Evolutionary conservation across 1,140 invertebrate genomes (phyloP), one percentile per base, ranked within the genome.

Genomic region (Eufriesea mexicana): DNA sequence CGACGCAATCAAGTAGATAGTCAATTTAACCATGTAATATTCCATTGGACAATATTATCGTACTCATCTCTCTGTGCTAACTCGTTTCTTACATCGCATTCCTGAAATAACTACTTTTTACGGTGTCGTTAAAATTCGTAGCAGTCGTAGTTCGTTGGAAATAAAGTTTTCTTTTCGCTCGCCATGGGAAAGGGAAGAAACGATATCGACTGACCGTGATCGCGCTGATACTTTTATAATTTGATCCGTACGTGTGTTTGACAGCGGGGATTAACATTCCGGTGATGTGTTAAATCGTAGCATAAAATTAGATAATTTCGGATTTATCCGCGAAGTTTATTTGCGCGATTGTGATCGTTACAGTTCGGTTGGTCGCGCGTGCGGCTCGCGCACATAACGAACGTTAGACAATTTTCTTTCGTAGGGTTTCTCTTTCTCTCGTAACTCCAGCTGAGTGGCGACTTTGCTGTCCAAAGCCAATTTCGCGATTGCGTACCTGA

Each of bases 61-160:
- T 74, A 57, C 10, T 6, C 18, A 47, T 10, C 2, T 55, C 62
- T 73, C 55, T 16, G 28, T 14, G 25, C 10, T 55, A 66, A 66
- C 49, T 20, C 20, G 49, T 57, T 66, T 20, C 61, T 64, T 23
- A 12, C 8, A 25, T 20, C 20, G 59, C 8, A 75, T 66, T 66
- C 71, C 61, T 20, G 66, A 75, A 81, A 76, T 76, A 81, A 35
- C 23, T n/a, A 12, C 49, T 51, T 62, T 68, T 72, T 72, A 79
- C 23, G 16, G 23, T 35, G 28, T 62, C 68, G 28, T 79, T 79
- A 79, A 79, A 71, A 79, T 79, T 79, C 47, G 20, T 68, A 18
- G n/a, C 18, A 54, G 35, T 23, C 35, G 51, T 57, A 42, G 18
- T 20, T 45, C 35, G 14, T 9, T 45, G 18, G 6, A 55, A 78